Base-by-base conservation (phyloP, 2,888 invertebrate species). In the Dryococelus australis region DNA sequence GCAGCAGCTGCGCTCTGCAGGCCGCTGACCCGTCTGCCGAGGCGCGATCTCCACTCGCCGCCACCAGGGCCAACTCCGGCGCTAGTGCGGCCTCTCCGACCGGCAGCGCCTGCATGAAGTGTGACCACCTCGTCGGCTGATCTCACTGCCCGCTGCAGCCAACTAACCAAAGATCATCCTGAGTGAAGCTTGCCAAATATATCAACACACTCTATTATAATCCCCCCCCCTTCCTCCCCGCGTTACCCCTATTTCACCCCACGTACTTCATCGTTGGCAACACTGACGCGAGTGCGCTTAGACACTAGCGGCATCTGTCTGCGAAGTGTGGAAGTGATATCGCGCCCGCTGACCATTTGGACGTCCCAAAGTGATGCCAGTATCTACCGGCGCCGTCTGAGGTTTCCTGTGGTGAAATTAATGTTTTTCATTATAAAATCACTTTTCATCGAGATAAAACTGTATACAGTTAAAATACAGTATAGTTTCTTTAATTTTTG, bases 1-100 rank as follows among this genome's bases (percentile, higher is more conserved):
- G 89, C 88, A 87, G 87, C 87, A 87, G 89, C 85, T 87, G 88
- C 84, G 87, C 88, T 47, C 91, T 91, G 88, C 90, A 90, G 88
- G 91, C 91, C 90, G 90, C 92, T 28, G 94, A 94, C 90, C 94
- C 94, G n/a, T 83, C 84, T 5, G 83, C 87, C 90, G 95, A 95
- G 89, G 94, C 95, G 91, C 94, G 95, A 88, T 95, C 95, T 89
- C 96, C 96, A 87, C 92, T 96, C 90, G 95, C 96, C 88, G 96
- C 96, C 43, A 96, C 96, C 79, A 92, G 96, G 89, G 96, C 96
- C 47, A 96, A 95, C 91, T 95, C 95, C 43, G 93, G 95, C 87
- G 95, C 95, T 12, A 95, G 95, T 88, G 96, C 96, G 51, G 95
- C 95, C 84, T 96, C 96, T 81, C 96, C 96, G 80, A 95, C 95